Percentiles rank a stretch among this genome's conserved stretches.
Conservation (phyloP, 2,113 vertebrate species). For the Scophthalmus maximus region DNA sequence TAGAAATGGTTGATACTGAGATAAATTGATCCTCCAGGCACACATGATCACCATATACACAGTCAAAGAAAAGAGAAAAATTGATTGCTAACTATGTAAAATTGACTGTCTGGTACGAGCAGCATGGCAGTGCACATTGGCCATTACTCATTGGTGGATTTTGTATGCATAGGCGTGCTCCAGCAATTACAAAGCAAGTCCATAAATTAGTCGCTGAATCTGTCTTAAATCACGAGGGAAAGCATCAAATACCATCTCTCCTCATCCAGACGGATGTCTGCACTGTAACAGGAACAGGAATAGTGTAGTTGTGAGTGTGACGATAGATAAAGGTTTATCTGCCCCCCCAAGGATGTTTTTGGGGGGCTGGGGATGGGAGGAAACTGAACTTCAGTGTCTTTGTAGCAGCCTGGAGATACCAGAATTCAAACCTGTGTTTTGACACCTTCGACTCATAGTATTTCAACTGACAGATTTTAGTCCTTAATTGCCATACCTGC, state of each 20-base stretch:
- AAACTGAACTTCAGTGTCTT: slow-evolving; percentile 45
- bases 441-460: slow-evolving; percentile 4
- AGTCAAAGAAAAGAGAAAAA: slow-evolving; percentile 57
- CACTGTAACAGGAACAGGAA: slow-evolving; percentile 42
- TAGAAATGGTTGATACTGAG: slow-evolving; percentile 36
- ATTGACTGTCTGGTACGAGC: slow-evolving; percentile 57
- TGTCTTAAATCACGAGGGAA: slow-evolving; percentile 69
- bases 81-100: slow-evolving; percentile 67
- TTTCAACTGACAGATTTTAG: slow-evolving; percentile 14
- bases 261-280: slow-evolving; percentile 28
- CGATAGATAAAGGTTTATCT: slow-evolving; percentile 55
- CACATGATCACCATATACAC: slow-evolving; percentile 28
- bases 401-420: not conserved
- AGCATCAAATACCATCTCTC: slow-evolving; percentile 62
- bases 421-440: slow-evolving; percentile 20
- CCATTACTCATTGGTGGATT: slow-evolving; percentile 60
- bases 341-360: slow-evolving; percentile 45
- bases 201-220: slow-evolving; percentile 72
- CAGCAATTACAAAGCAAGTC: slow-evolving; percentile 69
- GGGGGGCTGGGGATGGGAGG: slow-evolving; percentile 13
- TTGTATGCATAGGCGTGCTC: slow-evolving; percentile 48
- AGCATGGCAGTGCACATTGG: slow-evolving; percentile 33
- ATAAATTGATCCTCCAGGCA: slow-evolving; percentile 44
- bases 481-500: not conserved
- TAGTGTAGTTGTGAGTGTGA: slow-evolving; percentile 47